Conservation (phyloP, 1,140 invertebrate genomes). For the Drosophila mayri region DNA sequence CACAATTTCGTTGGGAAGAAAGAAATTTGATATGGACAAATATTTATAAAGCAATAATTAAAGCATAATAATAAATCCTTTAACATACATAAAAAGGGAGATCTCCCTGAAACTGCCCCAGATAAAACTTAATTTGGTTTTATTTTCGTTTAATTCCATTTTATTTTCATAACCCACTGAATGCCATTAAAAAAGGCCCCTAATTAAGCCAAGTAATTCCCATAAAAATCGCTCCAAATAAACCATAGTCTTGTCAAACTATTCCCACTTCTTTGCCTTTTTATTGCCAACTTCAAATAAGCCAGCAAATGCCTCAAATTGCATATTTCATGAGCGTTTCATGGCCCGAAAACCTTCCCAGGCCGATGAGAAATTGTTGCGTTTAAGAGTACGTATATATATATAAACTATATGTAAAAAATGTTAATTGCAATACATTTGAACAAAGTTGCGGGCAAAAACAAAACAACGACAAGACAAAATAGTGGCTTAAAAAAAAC, state of each 20-base stretch:
- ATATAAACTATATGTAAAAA: constrained; percentile 47
- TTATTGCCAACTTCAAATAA: constrained; percentile 34
- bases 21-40: not conserved
- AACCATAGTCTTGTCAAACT: constrained; percentile 32
- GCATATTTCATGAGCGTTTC: constrained; percentile 60
- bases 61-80: not conserved
- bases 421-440: constrained; percentile 80
- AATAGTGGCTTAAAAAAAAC: constrained; percentile 30
- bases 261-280: constrained; percentile 30
- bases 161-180: constrained; percentile 12
- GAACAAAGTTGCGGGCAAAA: constrained; percentile 11
- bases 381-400: constrained; percentile 53
- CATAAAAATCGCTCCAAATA: constrained; percentile 41
- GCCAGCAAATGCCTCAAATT: constrained; percentile 50
- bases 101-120: not conserved
- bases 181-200: constrained; percentile 8
- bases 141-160: not conserved
- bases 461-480: constrained; percentile 20
- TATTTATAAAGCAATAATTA: not conserved
- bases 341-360: constrained; percentile 64
- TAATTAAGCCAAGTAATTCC: constrained; percentile 36
- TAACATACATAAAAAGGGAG: not conserved
- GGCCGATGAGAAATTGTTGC: constrained; percentile 74
- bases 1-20: not conserved
- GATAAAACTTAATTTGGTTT: not conserved